These are phyloP conservation scores for Pachycephala philippinensis DNA, from an alignment of 2,113 vertebrate species.

Conservation along the genomic window DNA sequence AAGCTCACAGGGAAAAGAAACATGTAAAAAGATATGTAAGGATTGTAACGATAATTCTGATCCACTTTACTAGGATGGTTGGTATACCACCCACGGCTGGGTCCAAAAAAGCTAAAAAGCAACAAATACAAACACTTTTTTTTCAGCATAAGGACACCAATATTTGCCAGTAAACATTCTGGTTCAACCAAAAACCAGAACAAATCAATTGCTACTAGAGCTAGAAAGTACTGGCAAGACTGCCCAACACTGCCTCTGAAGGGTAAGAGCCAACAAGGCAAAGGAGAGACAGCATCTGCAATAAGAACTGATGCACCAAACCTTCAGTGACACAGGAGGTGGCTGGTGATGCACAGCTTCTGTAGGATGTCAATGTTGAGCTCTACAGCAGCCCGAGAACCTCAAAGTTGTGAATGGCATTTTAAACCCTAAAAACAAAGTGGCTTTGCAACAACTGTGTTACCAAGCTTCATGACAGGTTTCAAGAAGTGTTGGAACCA, in stretches of 20 bases:
- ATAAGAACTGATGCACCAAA: background rate
- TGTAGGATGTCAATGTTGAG: accelerated
- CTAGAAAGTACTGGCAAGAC: background rate
- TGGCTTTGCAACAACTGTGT: background rate
- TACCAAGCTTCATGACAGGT: background rate
- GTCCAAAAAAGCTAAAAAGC: background rate
- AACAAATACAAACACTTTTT: background rate
- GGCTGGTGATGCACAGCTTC: background rate
- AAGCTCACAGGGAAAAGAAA: background rate
- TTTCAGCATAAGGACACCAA: background rate
- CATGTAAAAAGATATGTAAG: background rate
- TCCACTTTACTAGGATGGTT: background rate
- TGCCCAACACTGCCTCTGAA: background rate
- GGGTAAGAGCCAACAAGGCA: background rate
- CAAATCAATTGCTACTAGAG: background rate
- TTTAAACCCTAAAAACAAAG: background rate
- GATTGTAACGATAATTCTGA: background rate
- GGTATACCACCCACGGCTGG: background rate
- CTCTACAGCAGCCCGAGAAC: background rate
- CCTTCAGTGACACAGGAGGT: background rate
- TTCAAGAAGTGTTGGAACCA: background rate
- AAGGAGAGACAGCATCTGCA: background rate
- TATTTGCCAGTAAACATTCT: background rate
- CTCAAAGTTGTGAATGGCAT: background rate
- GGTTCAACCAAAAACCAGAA: background rate